Percentiles rank a stretch among this genome's conserved stretches.
Evolutionary conservation across 2,888 invertebrate genomes (phyloP).

Genomic region (Myathropa florea): DNA sequence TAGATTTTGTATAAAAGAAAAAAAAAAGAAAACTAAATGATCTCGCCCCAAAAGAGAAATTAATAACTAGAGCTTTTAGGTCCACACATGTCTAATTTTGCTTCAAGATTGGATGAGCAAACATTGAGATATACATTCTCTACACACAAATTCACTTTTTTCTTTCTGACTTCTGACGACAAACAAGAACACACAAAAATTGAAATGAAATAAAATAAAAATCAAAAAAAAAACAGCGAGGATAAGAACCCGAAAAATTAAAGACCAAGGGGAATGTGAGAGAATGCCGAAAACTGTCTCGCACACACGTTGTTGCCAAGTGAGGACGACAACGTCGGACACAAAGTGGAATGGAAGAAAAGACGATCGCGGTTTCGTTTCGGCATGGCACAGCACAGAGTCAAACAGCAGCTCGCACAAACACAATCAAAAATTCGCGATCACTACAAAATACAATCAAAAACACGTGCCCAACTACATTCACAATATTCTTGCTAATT

Average conservation of each 20-base stretch:
- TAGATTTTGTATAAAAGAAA: conserved; percentile 4
- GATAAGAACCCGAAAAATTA: conserved; percentile 23
- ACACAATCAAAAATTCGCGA: conserved; percentile 32
- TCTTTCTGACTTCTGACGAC: conserved; percentile 5
- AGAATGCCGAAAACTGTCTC: conserved; percentile 49
- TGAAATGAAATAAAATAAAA: conserved; percentile 7
- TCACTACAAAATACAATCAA: conserved; percentile 70
- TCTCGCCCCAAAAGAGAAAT: conserved; percentile 31
- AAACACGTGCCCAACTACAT: conserved; percentile 80
- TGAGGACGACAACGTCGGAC: conserved; percentile 34
- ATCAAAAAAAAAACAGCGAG: not conserved
- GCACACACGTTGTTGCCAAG: conserved; percentile 68
- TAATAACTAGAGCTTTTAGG: conserved; percentile 60
- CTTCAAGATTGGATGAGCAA: conserved; percentile 63
- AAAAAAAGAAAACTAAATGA: not conserved
- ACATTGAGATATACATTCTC: conserved; percentile 19
- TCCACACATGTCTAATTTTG: conserved; percentile 69
- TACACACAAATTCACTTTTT: conserved; percentile 17
- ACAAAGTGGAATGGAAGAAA: conserved; percentile 53
- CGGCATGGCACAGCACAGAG: not conserved
- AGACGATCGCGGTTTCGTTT: conserved; percentile 43
- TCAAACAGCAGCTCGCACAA: conserved; percentile 14
- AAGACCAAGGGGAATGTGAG: conserved; percentile 29
- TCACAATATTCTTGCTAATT: conserved; percentile 70
- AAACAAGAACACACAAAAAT: not conserved